These are phyloP conservation scores for Eulemur albifrons DNA, from an alignment of 2,797 vertebrate species.

Conservation along the genomic window DNA sequence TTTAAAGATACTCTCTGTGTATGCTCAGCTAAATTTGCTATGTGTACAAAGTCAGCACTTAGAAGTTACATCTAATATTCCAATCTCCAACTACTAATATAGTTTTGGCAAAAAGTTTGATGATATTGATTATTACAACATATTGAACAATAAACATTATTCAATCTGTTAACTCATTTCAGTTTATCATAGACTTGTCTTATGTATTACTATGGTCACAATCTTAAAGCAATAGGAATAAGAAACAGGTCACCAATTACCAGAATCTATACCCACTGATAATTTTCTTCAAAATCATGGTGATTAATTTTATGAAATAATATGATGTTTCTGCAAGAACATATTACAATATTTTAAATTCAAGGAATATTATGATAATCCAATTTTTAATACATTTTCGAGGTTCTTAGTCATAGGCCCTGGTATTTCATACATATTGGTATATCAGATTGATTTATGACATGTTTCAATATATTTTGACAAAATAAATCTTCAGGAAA, in stretches of 20 bases:
- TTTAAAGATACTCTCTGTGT: not conserved
- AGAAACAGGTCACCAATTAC: not conserved
- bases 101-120: not conserved
- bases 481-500: not conserved
- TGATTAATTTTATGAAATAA: not conserved
- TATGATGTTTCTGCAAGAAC: not conserved
- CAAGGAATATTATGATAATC: not conserved
- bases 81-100: not conserved
- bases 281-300: not conserved
- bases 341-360: not conserved
- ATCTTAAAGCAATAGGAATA: not conserved
- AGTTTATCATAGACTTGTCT: not conserved
- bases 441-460: not conserved
- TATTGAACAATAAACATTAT: not conserved
- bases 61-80: not conserved
- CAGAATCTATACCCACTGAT: not conserved
- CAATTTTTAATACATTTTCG: not conserved
- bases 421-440: not conserved
- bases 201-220: not conserved
- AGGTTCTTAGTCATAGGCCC: not conserved
- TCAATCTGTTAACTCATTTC: not conserved
- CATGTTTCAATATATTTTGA: not conserved
- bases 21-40: not conserved
- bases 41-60: not conserved
- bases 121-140: not conserved